Conservation (phyloP, 2,888 invertebrate species). For the Epinotia ramella region DNA sequence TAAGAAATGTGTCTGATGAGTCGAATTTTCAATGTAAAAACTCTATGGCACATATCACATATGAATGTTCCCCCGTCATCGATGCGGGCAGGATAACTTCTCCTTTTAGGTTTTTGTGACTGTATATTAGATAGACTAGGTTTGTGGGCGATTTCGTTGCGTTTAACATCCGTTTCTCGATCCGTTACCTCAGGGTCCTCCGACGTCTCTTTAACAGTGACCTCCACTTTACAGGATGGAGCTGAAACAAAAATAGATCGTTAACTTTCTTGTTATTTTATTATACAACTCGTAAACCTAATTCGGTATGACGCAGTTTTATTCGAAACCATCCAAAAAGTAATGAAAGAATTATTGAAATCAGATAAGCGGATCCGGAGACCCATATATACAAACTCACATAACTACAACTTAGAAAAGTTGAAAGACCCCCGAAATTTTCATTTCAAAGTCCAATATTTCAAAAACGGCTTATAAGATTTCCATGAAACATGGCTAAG, state of each 20-base stretch:
- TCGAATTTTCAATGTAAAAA: not conserved
- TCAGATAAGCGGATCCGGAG: too few relatives aligned
- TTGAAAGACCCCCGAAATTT: too few relatives aligned
- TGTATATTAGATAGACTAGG: not conserved
- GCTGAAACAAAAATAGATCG: slow-evolving; percentile 1
- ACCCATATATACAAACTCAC: too few relatives aligned
- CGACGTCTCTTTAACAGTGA: not conserved
- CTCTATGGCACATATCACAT: slow-evolving; percentile 1
- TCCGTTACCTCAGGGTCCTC: not conserved
- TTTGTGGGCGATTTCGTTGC: not conserved
- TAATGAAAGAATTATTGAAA: too few relatives aligned
- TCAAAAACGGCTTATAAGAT: too few relatives aligned
- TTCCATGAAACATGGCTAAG: too few relatives aligned
- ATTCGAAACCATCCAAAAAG: too few relatives aligned
- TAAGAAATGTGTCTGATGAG: not conserved
- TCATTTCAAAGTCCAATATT: too few relatives aligned
- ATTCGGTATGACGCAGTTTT: too few relatives aligned
- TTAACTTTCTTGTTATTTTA: too few relatives aligned
- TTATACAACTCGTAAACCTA: too few relatives aligned
- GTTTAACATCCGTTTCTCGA: not conserved
- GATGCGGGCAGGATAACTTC: not conserved
- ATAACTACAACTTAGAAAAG: too few relatives aligned
- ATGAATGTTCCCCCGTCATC: not conserved
- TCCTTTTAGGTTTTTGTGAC: not conserved
- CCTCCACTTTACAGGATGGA: not conserved